Base-by-base conservation (phyloP, 2,797 vertebrate species). In the Scleropages formosus region DNA sequence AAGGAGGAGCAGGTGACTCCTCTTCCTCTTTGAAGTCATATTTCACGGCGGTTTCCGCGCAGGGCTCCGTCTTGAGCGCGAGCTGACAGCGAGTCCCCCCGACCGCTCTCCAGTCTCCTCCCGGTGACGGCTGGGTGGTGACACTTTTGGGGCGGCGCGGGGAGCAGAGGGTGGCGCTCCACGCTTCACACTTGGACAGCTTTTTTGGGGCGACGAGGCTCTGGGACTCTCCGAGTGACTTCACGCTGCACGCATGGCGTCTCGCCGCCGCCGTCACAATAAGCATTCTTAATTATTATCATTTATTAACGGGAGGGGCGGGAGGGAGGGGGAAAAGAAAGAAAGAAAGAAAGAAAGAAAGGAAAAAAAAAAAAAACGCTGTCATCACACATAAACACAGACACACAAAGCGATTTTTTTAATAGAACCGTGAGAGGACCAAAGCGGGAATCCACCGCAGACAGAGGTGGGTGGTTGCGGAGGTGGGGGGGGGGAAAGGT, bases 401-500 rank as follows among this genome's bases (percentile, higher is more conserved):
- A 75, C 46, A 65, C 66, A 47, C 13, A 73, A 39, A 44, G 8
- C 8, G 15, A 61, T 18, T 47, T 62, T 61, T 61, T n/a, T 18
- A 65, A 46, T 27, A 58, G 16, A 24, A 46, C 67, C 39, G 60
- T 47, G 63, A 53, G n/a, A 56, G 67, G 70, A 53, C 53, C 24
- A 8, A 24, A 0, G 1, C 15, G 7, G 9, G 1, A 56, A 4
- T 8, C 26, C 4, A 27, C n/a, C 8, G 0, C 3, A 59, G 69
- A 59, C 47, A 11, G 22, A 47, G 12, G 7, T 8, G 72, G 39
- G 18, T 68, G 59, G 60, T 60, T 80, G 72, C 60, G 58, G 76
- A 27, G 59, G 66, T 58, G 46, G 62, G 56, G 78, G 62, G 78
- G 78, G 79, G 80, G 81, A 88, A 86, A 90, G 87, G 88, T 89